Conservation (phyloP, 2,888 invertebrate species). For the Scaeva pyrastri region DNA sequence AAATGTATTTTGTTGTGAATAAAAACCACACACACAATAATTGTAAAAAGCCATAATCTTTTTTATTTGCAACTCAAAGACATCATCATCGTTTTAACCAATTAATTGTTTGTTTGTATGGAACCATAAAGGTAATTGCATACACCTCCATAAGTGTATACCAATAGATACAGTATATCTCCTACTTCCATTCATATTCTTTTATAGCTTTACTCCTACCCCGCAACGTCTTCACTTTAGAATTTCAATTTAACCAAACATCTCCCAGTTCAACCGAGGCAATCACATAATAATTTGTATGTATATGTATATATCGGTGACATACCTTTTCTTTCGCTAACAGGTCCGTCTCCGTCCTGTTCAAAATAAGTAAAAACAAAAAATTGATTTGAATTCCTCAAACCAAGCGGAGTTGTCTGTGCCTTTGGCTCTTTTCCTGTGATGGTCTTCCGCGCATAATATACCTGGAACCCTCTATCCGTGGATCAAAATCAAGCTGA, state of each 20-base stretch:
- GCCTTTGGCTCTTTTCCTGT: not conserved
- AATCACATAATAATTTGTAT: constrained; percentile 49
- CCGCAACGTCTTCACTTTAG: not conserved
- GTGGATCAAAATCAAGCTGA: constrained; percentile 2
- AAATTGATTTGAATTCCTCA: constrained; percentile 16
- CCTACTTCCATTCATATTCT: not conserved
- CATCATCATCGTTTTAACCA: too few relatives aligned
- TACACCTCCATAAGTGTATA: too few relatives aligned
- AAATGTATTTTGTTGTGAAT: too few relatives aligned
- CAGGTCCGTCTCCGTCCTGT: not conserved
- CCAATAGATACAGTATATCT: too few relatives aligned
- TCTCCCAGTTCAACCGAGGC: constrained; percentile 52
- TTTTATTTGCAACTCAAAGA: too few relatives aligned
- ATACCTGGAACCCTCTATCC: constrained; percentile 1
- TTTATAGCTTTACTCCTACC: not conserved
- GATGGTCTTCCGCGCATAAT: not conserved
- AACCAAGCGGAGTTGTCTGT: not conserved
- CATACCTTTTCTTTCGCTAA: not conserved
- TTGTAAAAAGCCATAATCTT: too few relatives aligned
- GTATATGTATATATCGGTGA: constrained; percentile 45
- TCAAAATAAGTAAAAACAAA: not conserved
- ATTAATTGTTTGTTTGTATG: too few relatives aligned
- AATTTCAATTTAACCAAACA: constrained; percentile 62
- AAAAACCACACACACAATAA: too few relatives aligned
- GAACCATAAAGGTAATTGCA: too few relatives aligned